Conservation (phyloP, 2,113 vertebrate species). For the Phoenicopterus ruber region DNA sequence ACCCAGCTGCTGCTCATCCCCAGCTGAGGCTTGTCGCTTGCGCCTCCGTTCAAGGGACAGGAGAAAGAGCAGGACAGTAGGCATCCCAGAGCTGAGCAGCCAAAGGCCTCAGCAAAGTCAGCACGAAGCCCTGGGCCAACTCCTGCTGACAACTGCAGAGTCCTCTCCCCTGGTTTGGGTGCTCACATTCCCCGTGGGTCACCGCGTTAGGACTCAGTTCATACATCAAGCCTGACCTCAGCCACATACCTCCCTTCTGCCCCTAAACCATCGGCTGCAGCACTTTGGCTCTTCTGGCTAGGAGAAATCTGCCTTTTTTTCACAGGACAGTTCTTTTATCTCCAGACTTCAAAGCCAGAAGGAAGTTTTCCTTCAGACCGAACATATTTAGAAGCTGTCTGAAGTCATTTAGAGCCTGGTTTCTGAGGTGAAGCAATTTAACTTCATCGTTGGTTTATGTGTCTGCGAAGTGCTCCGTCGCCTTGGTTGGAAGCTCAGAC, state of each 20-base stretch:
- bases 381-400: slow-evolving; percentile 32
- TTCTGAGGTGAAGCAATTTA: slow-evolving; percentile 42
- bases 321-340: slow-evolving; percentile 1
- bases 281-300: not conserved
- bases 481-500: slow-evolving; percentile 35
- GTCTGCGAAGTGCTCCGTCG: not conserved
- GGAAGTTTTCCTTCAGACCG: slow-evolving; percentile 7
- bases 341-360: slow-evolving; percentile 17
- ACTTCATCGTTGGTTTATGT: not conserved
- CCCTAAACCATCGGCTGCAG: not conserved
- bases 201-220: not conserved
- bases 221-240: not conserved
- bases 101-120: not conserved
- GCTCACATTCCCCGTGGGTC: not conserved
- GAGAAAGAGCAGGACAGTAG: not conserved
- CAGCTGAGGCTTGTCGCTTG: not conserved
- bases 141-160: not conserved
- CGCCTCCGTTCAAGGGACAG: not conserved
- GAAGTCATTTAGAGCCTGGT: slow-evolving; percentile 26
- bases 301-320: not conserved
- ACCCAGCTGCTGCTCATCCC: not conserved
- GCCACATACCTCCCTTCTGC: not conserved
- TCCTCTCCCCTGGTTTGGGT: not conserved
- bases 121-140: not conserved
- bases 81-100: accelerated